Evolutionary conservation across 2,797 vertebrate species (phyloP), one percentile per base, ranked within the genome.

Genomic region (Falco rusticolus): DNA sequence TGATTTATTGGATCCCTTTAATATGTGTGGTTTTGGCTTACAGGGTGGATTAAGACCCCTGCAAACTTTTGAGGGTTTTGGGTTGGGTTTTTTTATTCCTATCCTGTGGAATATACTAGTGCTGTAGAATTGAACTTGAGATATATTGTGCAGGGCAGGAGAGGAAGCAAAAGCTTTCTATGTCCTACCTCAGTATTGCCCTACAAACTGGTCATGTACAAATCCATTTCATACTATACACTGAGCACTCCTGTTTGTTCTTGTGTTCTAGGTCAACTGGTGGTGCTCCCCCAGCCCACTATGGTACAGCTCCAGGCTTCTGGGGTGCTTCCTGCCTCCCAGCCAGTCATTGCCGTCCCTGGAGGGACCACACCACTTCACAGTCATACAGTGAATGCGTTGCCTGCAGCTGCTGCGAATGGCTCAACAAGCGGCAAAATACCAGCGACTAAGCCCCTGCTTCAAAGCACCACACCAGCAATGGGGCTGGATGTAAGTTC

Each of bases 401-500:
- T 98, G 39, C 89, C 97, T 63, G 94, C 95, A 41, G 76, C 97
- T 20, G 76, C 96, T 89, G 95, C 93, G 6, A 97, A 50, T 1
- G 69, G 87, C 93, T 90, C 96, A 4, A 34, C 71, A n/a, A 57
- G 31, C 0, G 33, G 96, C 76, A 98, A 97, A 57, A 77, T 98
- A n/a, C 45, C 90, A 0, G 53, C 94, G 91, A 24, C 94, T 13
- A 98, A 98, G 59, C 93, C 98, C 56, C 86, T 97, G 74, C 91
- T 98, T 11, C 98, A 97, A 3, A 81, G 94, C 34, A 39, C 81
- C 14, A 6, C 94, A 28, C 94, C 92, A 26, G 66, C 84, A 21
- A 0, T 84, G 71, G 98, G 98, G 6, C 98, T 99, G 60, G 99
- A 99, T 86, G 99, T 99, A 98, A 99, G 99, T 99, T 93, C 82